Base-by-base conservation (phyloP, 2,888 invertebrate genomes). In the Calameuta idolon region DNA sequence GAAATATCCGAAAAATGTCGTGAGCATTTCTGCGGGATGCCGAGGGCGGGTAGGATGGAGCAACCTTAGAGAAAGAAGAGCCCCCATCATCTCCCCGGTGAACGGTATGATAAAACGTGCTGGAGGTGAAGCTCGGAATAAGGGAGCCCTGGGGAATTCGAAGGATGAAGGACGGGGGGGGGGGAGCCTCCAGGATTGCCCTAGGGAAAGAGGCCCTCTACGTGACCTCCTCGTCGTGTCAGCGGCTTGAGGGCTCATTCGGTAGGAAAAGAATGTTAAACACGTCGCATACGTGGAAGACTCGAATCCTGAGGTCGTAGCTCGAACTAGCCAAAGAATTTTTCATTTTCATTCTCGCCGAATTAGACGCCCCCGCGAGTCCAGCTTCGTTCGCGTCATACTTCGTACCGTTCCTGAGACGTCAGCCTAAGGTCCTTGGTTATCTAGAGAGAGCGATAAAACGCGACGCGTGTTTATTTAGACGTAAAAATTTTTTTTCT, bases 221-320 rank as follows among this genome's bases (percentile, higher is more conserved):
- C 79, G 76, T 74, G 75, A 77, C 34, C 77, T 73, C 75, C 69
- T 77, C 77, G 55, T 77, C 69, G n/a, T 75, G 79, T 79, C 78
- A 78, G 76, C 69, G 74, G 73, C 75, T 71, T 12, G 23, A 11
- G 23, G 12, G 12, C 31, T 71, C 34, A 71, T 71, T 71, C 71
- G 71, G 12, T 11, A 34, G 71, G 34, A 71, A 71, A 71, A 71
- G 34, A 71, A 71, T 71, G 71, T 71, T 71, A 71, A 71, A 71
- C 34, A 31, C 31, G 34, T 71, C 31, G 31, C 71, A 71, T 12
- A 71, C 71, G 71, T 33, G 33, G 31, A 34, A 71, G 31, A 34
- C 71, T 71, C 31, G 31, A 23, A 71, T 71, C 12, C 15, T 34
- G 31, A 69, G 69, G 15, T 69, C 69, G n/a, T 0, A 3, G 69